phyloP scores from a whole-genome alignment of 1,140 invertebrate species.

The Brachionus koreanus region DNA sequence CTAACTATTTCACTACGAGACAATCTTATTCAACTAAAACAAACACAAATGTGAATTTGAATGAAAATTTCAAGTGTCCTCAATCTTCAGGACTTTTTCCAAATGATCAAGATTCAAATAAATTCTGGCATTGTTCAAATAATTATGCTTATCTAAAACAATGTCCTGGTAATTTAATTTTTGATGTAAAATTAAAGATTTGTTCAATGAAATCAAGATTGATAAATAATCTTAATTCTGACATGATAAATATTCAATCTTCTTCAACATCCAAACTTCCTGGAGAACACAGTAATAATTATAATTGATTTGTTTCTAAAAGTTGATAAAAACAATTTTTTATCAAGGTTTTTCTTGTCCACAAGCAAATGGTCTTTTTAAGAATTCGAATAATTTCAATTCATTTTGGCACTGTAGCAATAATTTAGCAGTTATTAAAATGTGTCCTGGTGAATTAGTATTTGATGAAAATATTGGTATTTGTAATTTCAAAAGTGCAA shows the following conservation, averaged over 20 bases:
- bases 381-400: neutral
- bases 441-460: neutral
- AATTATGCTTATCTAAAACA: neutral
- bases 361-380: neutral
- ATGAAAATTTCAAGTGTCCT: neutral
- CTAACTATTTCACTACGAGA: neutral
- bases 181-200: neutral
- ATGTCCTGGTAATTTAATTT: slow-evolving; percentile 25
- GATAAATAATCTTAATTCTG: no score
- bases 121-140: slow-evolving; percentile 34
- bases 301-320: neutral
- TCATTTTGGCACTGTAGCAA: slow-evolving; percentile 5
- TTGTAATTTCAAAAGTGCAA: neutral
- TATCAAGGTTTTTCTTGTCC: neutral
- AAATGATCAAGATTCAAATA: neutral
- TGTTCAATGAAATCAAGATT: no score
- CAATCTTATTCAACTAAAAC: neutral
- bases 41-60: neutral
- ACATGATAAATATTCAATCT: neutral
- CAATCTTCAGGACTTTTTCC: neutral
- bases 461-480: neutral
- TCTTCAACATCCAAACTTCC: neutral
- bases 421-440: neutral
- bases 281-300: neutral
- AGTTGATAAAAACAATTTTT: no score